Evolutionary conservation across 2,113 vertebrate genomes (phyloP).

Genomic region (Uria lomvia): DNA sequence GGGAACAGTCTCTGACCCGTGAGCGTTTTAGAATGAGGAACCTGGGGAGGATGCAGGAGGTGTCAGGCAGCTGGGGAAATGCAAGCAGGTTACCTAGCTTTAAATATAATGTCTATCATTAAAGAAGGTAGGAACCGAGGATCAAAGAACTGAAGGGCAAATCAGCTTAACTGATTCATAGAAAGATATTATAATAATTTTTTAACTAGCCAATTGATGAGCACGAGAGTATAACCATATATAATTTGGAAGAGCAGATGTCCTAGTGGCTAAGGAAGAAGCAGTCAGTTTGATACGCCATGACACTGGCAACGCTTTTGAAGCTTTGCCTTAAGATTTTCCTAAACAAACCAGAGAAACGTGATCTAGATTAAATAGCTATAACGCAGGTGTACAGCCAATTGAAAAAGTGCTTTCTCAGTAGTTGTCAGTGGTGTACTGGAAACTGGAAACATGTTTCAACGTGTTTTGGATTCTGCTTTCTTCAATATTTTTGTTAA

Average conservation of each 20-base stretch:
- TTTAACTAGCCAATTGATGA: not conserved
- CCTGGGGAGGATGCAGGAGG: not conserved
- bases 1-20: not conserved
- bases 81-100: not conserved
- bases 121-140: not conserved
- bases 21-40: not conserved
- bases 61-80: not conserved
- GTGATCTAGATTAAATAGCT: not conserved
- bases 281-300: not conserved
- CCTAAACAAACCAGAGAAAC: not conserved
- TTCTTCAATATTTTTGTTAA: conserved; percentile 25
- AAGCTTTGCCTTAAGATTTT: not conserved
- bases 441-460: not conserved
- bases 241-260: not conserved
- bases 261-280: not conserved
- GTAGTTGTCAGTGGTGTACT: not conserved
- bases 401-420: not conserved
- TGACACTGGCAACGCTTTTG: not conserved
- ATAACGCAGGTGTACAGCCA: not conserved
- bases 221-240: not conserved
- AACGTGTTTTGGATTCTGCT: not conserved
- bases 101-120: not conserved
- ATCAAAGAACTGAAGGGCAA: not conserved
- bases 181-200: not conserved
- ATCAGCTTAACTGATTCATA: not conserved